phyloP scores from a whole-genome alignment of 2,797 vertebrate species.

The Chloroceryle inda region DNA sequence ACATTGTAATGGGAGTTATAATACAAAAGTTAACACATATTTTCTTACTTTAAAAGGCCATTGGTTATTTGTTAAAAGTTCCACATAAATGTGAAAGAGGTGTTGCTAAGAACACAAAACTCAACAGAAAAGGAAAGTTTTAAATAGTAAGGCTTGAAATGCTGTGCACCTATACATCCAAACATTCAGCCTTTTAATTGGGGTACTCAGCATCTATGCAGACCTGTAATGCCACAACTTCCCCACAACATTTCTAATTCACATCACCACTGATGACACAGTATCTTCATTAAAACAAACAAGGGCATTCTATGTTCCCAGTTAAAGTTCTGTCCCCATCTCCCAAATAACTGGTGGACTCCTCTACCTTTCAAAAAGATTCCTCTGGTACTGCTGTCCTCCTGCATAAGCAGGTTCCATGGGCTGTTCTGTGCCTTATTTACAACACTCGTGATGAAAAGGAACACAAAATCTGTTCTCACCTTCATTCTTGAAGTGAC shows the following conservation, averaged over 20 bases:
- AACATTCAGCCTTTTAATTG: not conserved
- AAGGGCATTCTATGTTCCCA: not conserved
- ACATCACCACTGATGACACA: not conserved
- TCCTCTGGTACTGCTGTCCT: not conserved
- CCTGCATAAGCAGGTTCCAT: not conserved
- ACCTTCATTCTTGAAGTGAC: not conserved
- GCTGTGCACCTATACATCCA: not conserved
- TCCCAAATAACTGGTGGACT: not conserved
- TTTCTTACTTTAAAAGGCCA: constrained; percentile 31
- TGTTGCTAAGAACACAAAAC: not conserved
- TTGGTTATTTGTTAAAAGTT: not conserved
- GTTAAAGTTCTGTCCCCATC: not conserved
- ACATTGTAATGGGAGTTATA: not conserved
- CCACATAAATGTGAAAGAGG: not conserved
- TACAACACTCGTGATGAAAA: not conserved
- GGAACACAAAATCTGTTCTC: not conserved
- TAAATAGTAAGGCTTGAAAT: constrained; percentile 25
- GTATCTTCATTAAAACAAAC: not conserved
- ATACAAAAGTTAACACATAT: constrained; percentile 12
- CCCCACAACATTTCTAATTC: not conserved
- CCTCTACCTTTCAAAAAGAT: not conserved
- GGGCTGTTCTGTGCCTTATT: not conserved
- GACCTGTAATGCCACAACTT: not conserved
- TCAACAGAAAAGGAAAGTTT: constrained; percentile 19
- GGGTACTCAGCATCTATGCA: not conserved